Conservation (phyloP, 2,797 vertebrate genomes). For the Bufotes viridis region DNA sequence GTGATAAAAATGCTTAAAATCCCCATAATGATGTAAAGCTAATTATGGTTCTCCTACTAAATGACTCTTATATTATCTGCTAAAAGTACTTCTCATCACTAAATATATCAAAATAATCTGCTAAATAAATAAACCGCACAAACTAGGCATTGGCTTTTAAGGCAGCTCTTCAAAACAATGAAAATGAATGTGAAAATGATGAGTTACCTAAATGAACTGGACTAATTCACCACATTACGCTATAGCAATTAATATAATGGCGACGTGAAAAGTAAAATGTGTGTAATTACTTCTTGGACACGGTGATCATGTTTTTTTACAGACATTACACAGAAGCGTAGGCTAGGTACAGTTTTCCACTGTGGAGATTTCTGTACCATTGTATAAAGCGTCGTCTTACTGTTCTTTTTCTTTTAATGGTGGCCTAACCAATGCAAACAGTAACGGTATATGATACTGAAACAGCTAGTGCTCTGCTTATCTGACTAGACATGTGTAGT, state of each 20-base stretch:
- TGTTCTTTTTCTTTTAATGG: too few relatives aligned
- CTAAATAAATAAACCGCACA: not conserved
- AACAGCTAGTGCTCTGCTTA: too few relatives aligned
- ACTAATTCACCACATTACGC: too few relatives aligned
- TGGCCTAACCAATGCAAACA: not conserved
- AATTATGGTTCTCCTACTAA: not conserved
- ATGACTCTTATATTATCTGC: not conserved
- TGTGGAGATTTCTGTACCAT: not conserved
- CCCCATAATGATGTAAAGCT: not conserved
- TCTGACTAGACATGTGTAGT: too few relatives aligned
- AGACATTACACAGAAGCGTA: not conserved
- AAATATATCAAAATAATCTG: slow-evolving; percentile 7
- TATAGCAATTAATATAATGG: not conserved
- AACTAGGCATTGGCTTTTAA: not conserved
- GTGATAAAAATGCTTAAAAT: not conserved
- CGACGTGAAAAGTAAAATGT: not conserved
- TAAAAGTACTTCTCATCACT: not conserved
- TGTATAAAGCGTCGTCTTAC: not conserved
- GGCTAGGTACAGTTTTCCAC: not conserved
- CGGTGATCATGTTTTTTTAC: not conserved
- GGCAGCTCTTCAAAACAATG: not conserved
- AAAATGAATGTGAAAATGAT: not conserved
- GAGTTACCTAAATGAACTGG: not conserved
- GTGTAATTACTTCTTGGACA: not conserved
- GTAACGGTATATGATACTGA: not conserved